Percentiles rank a stretch among this genome's conserved stretches.
phyloP scores from a whole-genome alignment of 2,888 invertebrate genomes.

The Girardia tigrina region DNA sequence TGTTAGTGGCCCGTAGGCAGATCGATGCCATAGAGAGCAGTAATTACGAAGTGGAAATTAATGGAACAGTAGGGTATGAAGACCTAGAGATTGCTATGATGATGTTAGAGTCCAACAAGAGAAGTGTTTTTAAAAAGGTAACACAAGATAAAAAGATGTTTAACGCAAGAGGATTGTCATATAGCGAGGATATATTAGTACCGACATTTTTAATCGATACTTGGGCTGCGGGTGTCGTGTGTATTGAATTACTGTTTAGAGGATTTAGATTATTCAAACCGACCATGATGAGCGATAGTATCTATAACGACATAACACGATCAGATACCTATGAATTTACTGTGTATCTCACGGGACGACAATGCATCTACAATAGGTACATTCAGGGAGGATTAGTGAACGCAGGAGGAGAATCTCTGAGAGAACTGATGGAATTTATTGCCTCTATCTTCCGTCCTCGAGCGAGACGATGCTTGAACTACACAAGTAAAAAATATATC shows the following conservation, averaged over 20 bases:
- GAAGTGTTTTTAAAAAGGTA: neutral
- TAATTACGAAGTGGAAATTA: neutral
- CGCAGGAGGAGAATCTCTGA: neutral
- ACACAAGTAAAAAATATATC: neutral
- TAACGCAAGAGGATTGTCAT: neutral
- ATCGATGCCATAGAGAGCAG: neutral
- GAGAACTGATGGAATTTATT: constrained; percentile 3
- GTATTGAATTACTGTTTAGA: neutral
- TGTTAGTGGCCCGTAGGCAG: neutral
- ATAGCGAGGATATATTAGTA: neutral
- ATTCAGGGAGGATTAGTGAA: neutral
- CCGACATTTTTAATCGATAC: neutral
- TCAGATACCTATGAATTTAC: neutral
- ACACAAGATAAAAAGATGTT: neutral
- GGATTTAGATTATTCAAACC: neutral
- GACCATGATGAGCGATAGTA: neutral
- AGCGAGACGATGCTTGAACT: neutral
- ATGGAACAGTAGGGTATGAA: neutral
- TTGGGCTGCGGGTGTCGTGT: neutral
- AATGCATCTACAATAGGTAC: neutral
- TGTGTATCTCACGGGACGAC: neutral
- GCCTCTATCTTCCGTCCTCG: neutral
- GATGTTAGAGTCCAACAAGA: neutral
- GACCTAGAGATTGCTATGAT: neutral
- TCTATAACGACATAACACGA: neutral